Conservation (phyloP, 2,113 vertebrate species). For the Marmota flaviventris region DNA sequence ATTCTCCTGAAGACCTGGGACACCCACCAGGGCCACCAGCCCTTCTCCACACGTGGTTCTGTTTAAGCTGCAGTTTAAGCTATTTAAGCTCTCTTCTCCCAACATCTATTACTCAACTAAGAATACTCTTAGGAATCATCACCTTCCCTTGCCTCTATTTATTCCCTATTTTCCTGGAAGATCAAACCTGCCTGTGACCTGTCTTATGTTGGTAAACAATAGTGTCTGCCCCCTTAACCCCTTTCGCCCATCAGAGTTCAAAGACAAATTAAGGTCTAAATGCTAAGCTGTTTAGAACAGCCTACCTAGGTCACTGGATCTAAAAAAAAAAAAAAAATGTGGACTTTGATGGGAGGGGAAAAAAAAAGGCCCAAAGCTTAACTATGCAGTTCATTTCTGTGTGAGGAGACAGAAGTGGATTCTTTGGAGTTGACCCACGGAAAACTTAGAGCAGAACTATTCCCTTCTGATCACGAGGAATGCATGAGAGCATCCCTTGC, state of each 20-base stretch:
- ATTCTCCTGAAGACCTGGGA: slow-evolving; percentile 44
- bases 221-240: not conserved
- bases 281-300: slow-evolving; percentile 35
- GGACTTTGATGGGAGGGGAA: not conserved
- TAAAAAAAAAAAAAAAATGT: slow-evolving; percentile 58
- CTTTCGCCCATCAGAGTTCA: not conserved
- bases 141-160: slow-evolving; percentile 67
- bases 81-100: slow-evolving; percentile 58
- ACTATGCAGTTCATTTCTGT: not conserved
- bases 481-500: not conserved
- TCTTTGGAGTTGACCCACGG: not conserved
- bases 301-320: not conserved
- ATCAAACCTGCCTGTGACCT: not conserved
- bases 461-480: not conserved
- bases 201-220: slow-evolving; percentile 29
- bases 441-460: slow-evolving; percentile 22
- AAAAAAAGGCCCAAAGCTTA: not conserved
- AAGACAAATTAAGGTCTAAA: slow-evolving; percentile 51
- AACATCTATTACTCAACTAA: slow-evolving; percentile 72
- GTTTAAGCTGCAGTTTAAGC: not conserved
- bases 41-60: slow-evolving; percentile 71
- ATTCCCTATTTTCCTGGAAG: slow-evolving; percentile 50
- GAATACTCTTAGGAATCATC: not conserved
- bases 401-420: slow-evolving; percentile 18
- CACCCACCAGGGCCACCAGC: not conserved